Conservation (phyloP, 2,797 vertebrate genomes). For the Coregonus ussuriensis region DNA sequence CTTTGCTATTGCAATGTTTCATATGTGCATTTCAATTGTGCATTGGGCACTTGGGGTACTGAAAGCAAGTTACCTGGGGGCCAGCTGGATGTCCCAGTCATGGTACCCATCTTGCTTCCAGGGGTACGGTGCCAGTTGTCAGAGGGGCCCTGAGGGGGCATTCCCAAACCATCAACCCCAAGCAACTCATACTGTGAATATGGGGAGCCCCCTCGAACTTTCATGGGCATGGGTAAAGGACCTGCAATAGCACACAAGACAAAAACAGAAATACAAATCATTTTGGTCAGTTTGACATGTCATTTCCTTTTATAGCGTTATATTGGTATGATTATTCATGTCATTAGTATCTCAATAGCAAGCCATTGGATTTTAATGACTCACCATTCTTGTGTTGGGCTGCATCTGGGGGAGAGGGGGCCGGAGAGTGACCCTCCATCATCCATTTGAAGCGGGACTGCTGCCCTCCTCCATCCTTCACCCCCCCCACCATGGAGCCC, state of each 20-base stretch:
- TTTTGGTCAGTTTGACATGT: neutral
- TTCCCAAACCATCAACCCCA: conserved; percentile 84
- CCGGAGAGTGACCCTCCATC: conserved; percentile 95
- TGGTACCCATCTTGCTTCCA: conserved; percentile 89
- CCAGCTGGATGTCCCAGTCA: conserved; percentile 92
- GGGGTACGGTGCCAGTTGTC: conserved; percentile 96
- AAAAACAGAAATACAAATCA: neutral
- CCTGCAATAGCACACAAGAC: conserved; percentile 63
- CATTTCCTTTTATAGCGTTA: too few relatives aligned
- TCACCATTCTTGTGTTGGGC: conserved; percentile 93
- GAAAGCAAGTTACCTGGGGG: conserved; percentile 85
- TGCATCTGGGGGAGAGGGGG: conserved; percentile 88
- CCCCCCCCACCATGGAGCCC: conserved; percentile 83
- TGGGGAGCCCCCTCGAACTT: conserved; percentile 88
- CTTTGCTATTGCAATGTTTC: neutral
- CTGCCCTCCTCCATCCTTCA: conserved; percentile 87
- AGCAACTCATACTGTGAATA: conserved; percentile 95
- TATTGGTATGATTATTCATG: neutral
- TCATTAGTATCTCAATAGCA: too few relatives aligned
- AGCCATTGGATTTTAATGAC: conserved; percentile 47
- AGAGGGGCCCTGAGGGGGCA: conserved; percentile 84
- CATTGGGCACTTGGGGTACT: neutral
- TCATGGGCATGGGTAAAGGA: conserved; percentile 86
- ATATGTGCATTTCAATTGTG: neutral
- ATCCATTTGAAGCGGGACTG: conserved; percentile 98